Conservation (phyloP, 2,113 vertebrate genomes). For the Calyptommatus sinebrachiatus region DNA sequence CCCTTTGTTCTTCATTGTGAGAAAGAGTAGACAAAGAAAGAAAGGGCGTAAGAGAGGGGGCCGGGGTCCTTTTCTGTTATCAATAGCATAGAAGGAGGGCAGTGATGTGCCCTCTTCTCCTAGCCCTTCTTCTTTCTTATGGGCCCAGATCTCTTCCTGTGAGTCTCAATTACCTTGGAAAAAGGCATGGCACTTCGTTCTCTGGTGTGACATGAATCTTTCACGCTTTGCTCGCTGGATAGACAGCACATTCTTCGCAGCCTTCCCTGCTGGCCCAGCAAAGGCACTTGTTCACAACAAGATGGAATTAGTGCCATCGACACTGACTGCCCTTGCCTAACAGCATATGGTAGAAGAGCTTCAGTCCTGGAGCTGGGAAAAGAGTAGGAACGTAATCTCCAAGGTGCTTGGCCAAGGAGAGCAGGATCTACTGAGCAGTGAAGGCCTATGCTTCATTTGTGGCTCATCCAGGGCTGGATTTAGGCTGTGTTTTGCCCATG, state of each 20-base stretch:
- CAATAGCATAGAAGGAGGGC: neutral
- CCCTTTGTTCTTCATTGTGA: too few relatives aligned
- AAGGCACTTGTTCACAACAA: too few relatives aligned
- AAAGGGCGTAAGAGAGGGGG: neutral
- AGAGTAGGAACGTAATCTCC: neutral
- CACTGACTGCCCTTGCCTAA: too few relatives aligned
- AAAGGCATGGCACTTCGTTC: neutral
- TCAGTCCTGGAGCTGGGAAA: neutral
- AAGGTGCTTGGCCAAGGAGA: neutral
- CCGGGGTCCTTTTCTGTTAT: neutral
- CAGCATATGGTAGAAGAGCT: too few relatives aligned
- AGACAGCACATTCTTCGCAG: neutral
- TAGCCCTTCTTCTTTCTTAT: neutral
- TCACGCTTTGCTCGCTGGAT: neutral
- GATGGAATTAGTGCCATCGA: too few relatives aligned
- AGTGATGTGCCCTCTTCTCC: neutral
- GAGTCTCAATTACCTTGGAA: neutral
- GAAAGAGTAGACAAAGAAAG: too few relatives aligned
- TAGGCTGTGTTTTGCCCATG: too few relatives aligned
- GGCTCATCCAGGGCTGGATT: too few relatives aligned
- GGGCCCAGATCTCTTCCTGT: neutral
- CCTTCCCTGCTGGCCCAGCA: neutral
- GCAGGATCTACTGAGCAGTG: too few relatives aligned
- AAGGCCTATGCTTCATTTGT: too few relatives aligned
- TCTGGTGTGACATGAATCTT: neutral